A percentile compares a stretch with the other conserved stretches of the same genome.
Conservation (phyloP, 37 sponge, comb jelly and placozoan species). For the Haliclona indistincta region DNA sequence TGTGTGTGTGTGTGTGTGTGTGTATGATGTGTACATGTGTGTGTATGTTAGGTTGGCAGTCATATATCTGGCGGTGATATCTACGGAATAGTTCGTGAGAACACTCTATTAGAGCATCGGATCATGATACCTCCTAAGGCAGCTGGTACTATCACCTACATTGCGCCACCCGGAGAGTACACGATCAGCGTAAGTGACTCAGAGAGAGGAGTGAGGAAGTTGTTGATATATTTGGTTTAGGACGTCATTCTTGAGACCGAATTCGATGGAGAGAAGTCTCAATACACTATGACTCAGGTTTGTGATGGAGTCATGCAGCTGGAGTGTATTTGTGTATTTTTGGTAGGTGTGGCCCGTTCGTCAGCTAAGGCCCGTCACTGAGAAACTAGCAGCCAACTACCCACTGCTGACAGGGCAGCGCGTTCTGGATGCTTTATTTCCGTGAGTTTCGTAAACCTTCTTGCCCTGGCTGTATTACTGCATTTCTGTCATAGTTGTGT, state of each 20-base stretch:
- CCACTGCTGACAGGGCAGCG: slow-evolving; percentile 98
- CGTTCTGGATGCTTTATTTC: slow-evolving; percentile 98
- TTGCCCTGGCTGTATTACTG: background rate
- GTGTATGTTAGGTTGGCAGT: slow-evolving; percentile 71
- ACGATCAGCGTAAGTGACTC: slow-evolving; percentile 73
- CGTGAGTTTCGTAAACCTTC: slow-evolving; percentile 57
- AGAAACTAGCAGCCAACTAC: slow-evolving; percentile 95
- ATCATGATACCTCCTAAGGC: slow-evolving; percentile 90
- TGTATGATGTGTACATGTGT: slow-evolving; percentile 41
- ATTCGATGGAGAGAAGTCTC: slow-evolving; percentile 89
- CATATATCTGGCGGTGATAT: slow-evolving; percentile 96
- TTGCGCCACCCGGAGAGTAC: slow-evolving; percentile 88
- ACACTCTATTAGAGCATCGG: slow-evolving; percentile 85
- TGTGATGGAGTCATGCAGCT: background rate
- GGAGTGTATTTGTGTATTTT: too few relatives aligned
- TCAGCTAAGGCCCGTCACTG: slow-evolving; percentile 88
- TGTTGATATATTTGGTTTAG: slow-evolving; percentile 10
- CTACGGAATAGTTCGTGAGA: slow-evolving; percentile 88
- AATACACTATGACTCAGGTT: slow-evolving; percentile 93
- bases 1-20: slow-evolving; percentile 44
- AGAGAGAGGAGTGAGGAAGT: background rate
- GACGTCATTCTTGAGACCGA: slow-evolving; percentile 91
- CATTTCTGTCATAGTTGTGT: slow-evolving; percentile 79
- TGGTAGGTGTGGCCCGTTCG: slow-evolving; percentile 97
- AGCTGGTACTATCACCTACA: slow-evolving; percentile 86